Base-by-base conservation (phyloP, 2,113 vertebrate species). In the Gadus macrocephalus region DNA sequence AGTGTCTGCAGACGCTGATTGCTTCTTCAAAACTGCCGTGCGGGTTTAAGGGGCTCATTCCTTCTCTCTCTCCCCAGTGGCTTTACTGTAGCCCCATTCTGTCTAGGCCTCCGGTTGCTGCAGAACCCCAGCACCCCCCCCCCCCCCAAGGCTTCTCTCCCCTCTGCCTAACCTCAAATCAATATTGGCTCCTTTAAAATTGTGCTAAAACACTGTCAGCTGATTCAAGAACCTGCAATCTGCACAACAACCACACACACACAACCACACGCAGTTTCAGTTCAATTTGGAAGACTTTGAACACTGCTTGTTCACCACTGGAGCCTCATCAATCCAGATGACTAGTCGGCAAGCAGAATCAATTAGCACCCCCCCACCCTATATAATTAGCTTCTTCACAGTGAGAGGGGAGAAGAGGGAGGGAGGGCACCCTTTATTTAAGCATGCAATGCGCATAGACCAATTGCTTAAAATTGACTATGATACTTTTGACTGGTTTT, bases 231-330 rank as follows among this genome's bases (percentile, higher is more conserved):
- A 35, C 31, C 31, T 4, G 6, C 31, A 35, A 4, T 69, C 22
- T 67, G 35, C 14, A 2, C 63, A 20, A 25, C 38, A 42, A 6
- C 38, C 38, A 42, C 38, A 25, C 25, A 25, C 25, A 25, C 25
- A 25, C 38, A 42, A 20, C 20, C 20, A 20, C 20, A 20, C 20
- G 1, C 38, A 42, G 8, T 69, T 77, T 42, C 66, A 53, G 77
- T 83, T 83, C 82, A 86, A 86, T 87, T 86, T 89, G 78, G 63
- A 81, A 81, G 83, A 77, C 67, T 81, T 84, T 81, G 70, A 78
- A 77, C 81, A 76, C 70, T 5, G 81, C 74, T 77, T 68, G 53
- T 56, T 70, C 67, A 76, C 70, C 60, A 71, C 66, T 60, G 68
- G 78, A 62, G 27, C 71, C 72, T 71, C 60, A 81, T 86, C 78